These are phyloP conservation scores for Semibalanus balanoides DNA, from an alignment of 1,140 invertebrate species.

Conservation along the genomic window DNA sequence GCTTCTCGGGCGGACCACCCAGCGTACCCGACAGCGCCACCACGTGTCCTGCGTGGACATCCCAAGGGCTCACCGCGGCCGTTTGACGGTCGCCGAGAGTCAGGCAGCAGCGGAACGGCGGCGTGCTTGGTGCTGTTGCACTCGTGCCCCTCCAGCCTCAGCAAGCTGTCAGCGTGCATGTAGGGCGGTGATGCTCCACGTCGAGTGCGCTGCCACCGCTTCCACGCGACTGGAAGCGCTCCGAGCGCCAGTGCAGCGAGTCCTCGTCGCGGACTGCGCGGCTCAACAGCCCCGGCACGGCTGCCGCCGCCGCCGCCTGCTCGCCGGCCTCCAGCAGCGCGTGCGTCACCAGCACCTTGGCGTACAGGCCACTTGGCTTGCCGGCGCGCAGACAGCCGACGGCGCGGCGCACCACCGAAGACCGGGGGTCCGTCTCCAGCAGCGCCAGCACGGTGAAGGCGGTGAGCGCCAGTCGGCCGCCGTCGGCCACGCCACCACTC, in stretches of 20 bases:
- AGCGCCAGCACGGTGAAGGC: slow-evolving; percentile 50
- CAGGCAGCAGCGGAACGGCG: too few species aligned
- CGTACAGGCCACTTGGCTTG: slow-evolving; percentile 37
- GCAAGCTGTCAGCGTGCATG: slow-evolving; percentile 44
- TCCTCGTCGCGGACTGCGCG: slow-evolving; percentile 23
- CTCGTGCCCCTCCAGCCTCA: slow-evolving; percentile 34
- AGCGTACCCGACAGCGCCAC: too few species aligned
- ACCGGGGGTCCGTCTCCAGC: slow-evolving; percentile 38
- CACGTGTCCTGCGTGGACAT: too few species aligned
- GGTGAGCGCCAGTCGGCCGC: slow-evolving; percentile 35
- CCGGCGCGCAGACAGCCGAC: slow-evolving; percentile 40
- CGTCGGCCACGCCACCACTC: slow-evolving; percentile 15
- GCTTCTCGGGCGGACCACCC: too few species aligned
- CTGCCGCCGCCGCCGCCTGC: slow-evolving; percentile 13
- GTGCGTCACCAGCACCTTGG: slow-evolving; percentile 41
- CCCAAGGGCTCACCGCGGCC: too few species aligned
- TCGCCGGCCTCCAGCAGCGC: slow-evolving; percentile 42
- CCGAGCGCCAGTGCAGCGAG: slow-evolving; percentile 34
- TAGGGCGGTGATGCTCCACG: slow-evolving; percentile 66
- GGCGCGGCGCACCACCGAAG: slow-evolving; percentile 35
- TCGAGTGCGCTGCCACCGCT: slow-evolving; percentile 32
- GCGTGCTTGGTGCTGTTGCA: slow-evolving; percentile 29
- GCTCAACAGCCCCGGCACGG: slow-evolving; percentile 19
- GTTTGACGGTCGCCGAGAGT: too few species aligned
- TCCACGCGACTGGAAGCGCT: slow-evolving; percentile 8